phyloP scores from a whole-genome alignment of 2,888 invertebrate species.

The Opisthograptis luteolata region DNA sequence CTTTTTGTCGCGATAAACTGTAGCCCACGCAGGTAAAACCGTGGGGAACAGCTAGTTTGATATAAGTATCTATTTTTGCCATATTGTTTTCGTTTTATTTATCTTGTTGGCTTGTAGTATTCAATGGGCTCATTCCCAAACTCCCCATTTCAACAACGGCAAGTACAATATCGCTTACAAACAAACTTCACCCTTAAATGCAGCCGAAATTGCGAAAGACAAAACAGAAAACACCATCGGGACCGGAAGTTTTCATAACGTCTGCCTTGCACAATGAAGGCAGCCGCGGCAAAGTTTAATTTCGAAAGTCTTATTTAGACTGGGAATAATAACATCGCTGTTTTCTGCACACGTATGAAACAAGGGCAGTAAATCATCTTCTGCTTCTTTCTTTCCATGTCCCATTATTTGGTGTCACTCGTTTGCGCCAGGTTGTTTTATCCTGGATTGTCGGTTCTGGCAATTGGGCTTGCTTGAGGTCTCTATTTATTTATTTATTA shows the following conservation, averaged over 20 bases:
- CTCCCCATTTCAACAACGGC: neutral
- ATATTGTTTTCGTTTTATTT: no score
- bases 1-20: no score
- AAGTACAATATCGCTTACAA: conserved; percentile 6
- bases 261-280: conserved; percentile 9
- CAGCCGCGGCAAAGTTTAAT: conserved; percentile 15
- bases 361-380: conserved; percentile 12
- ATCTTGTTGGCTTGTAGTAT: no score
- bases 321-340: conserved; percentile 16
- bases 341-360: neutral
- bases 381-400: neutral
- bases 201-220: conserved; percentile 9
- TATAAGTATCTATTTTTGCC: no score
- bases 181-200: conserved; percentile 6
- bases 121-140: no score
- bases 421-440: no score
- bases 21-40: no score
- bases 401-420: no score
- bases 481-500: no score
- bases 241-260: conserved; percentile 3
- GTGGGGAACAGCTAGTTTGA: no score
- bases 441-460: no score
- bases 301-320: conserved; percentile 20
- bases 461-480: no score
- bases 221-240: conserved; percentile 5